Base-by-base conservation (phyloP, 2,888 invertebrate genomes). In the Prenolepis imparis region DNA sequence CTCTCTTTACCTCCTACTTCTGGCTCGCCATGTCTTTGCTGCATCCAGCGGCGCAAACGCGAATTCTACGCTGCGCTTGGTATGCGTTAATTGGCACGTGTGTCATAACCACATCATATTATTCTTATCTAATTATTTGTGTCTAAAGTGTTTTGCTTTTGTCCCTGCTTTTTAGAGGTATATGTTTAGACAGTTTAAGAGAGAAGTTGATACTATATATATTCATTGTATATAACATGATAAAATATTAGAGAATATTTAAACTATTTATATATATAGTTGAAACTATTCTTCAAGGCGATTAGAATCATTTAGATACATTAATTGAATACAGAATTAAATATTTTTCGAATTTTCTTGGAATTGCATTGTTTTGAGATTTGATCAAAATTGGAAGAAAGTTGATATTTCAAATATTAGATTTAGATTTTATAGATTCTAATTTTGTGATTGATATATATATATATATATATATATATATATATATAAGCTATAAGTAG, bases 1-100 rank as follows among this genome's bases (percentile, higher is more conserved):
- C 84, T 78, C 88, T 73, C 83, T 83, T 80, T 48, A 52, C 67
- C 82, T 84, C 90, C 86, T 77, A 80, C 87, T 85, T 82, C 84
- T 86, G 77, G 75, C 83, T 77, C 83, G 67, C 70, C 28, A 48
- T 55, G 73, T 85, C 85, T 80, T 63, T 85, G 74, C 86, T 48
- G 66, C 64, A 48, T 68, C 28, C 78, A 72, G 78, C 59, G 73
- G 59, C 44, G 78, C 72, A 57, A 70, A 78, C 57, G 52, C 70
- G 73, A 73, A 18, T 80, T 70, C 59, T 59, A 72, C 72, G 64
- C 67, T 44, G 8, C 66, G 64, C 59, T 48, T 39, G 52, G 24
- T 59, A 36, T 21, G 70, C 64, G 68, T 84, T 88, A 83, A 67
- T 78, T 81, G 59, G 36, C 72, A 72, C 59, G 70, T 59, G 32